A percentile compares a stretch with the other conserved stretches of the same genome.
Evolutionary conservation across 2,888 invertebrate genomes (phyloP).

Genomic region (Heliconius aoede): DNA sequence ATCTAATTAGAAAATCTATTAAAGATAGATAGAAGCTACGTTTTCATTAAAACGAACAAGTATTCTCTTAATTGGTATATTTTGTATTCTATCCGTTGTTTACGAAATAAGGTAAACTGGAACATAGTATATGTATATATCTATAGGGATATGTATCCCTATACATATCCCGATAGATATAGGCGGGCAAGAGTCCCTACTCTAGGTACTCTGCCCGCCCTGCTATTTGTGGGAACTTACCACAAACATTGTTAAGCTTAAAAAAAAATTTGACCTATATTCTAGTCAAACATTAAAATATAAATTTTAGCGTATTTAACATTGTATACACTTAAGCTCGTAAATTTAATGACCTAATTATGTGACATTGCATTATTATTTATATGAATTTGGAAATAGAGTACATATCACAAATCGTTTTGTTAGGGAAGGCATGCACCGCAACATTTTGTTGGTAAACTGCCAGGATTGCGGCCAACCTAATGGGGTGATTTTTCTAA

Average conservation of each 20-base stretch:
- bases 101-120: not conserved
- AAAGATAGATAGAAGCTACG: too few species aligned
- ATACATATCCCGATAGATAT: too few species aligned
- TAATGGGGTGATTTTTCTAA: constrained; percentile 49
- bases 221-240: not conserved
- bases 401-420: constrained; percentile 47
- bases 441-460: constrained; percentile 48
- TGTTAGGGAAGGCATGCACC: constrained; percentile 46
- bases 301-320: not conserved
- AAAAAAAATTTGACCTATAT: not conserved
- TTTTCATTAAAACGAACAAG: not conserved
- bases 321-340: not conserved
- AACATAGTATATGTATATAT: too few species aligned
- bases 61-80: too few species aligned
- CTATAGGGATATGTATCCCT: too few species aligned
- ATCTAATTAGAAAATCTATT: not conserved
- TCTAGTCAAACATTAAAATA: not conserved
- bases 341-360: constrained; percentile 20
- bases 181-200: too few species aligned
- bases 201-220: not conserved
- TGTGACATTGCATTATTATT: constrained; percentile 30
- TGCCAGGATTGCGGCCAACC: constrained; percentile 47
- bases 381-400: constrained; percentile 46
- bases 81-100: too few species aligned
- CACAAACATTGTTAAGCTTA: not conserved